A percentile compares a stretch with the other conserved stretches of the same genome.
Evolutionary conservation across 1,140 invertebrate genomes (phyloP).

Genomic region (Ylistrum balloti): DNA sequence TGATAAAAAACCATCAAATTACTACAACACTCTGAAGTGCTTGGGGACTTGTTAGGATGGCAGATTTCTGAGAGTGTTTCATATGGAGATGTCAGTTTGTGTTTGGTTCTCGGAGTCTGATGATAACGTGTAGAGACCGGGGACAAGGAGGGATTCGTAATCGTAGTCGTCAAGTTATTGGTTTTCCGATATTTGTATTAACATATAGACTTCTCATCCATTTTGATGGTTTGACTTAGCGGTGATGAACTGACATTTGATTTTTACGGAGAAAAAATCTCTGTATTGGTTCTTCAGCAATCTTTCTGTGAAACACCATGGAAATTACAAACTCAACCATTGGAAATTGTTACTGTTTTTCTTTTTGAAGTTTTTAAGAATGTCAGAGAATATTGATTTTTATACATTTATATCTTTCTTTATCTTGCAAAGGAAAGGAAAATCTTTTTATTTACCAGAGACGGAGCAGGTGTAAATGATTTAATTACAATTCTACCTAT

Average conservation of each 20-base stretch:
- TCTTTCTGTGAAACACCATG: background rate
- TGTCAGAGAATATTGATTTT: background rate
- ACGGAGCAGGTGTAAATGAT: too few species aligned
- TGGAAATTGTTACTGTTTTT: background rate
- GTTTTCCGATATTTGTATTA: background rate
- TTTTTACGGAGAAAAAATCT: too few species aligned
- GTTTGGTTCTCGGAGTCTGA: background rate
- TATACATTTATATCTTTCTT: too few species aligned
- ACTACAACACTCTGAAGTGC: too few species aligned
- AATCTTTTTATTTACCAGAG: too few species aligned
- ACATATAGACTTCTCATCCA: conserved; percentile 19
- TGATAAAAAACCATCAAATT: too few species aligned
- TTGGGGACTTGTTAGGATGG: too few species aligned
- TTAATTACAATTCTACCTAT: too few species aligned
- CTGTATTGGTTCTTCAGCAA: too few species aligned
- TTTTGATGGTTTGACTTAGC: background rate
- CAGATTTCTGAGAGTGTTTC: too few species aligned
- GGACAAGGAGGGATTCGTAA: background rate
- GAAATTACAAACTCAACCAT: background rate
- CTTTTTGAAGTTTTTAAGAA: background rate
- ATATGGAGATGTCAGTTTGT: background rate
- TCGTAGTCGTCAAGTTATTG: background rate
- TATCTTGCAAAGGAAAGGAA: too few species aligned
- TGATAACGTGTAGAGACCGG: background rate
- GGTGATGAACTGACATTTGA: background rate